phyloP scores from a whole-genome alignment of 2,797 vertebrate genomes.

The Ciconia nigra region DNA sequence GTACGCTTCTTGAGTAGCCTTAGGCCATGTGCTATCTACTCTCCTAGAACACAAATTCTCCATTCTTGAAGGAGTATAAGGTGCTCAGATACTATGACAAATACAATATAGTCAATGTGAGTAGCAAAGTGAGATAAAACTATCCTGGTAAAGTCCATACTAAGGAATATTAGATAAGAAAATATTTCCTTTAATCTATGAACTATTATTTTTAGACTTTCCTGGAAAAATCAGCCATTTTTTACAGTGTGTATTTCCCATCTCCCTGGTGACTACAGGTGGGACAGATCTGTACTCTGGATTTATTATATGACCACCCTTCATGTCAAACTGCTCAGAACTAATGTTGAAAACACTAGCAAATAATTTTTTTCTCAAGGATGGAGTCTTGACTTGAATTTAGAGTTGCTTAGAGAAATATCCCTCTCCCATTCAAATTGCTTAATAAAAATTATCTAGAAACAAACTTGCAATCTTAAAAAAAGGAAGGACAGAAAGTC shows the following conservation, averaged over 20 bases:
- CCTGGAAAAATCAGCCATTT: not conserved
- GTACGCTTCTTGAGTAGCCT: not conserved
- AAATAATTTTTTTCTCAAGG: not conserved
- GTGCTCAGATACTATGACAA: not conserved
- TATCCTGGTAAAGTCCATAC: not conserved
- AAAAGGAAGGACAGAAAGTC: not conserved
- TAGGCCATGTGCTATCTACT: too few species aligned
- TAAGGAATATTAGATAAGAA: not conserved
- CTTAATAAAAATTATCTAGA: not conserved
- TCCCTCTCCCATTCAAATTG: not conserved
- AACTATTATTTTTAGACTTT: not conserved
- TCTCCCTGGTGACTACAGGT: not conserved
- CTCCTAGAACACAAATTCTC: not conserved
- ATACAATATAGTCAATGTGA: not conserved
- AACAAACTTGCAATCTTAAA: not conserved
- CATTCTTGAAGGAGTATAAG: not conserved
- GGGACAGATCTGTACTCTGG: not conserved
- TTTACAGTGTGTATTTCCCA: not conserved
- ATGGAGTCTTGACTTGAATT: not conserved
- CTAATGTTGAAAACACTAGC: not conserved
- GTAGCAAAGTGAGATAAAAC: not conserved
- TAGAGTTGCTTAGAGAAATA: not conserved
- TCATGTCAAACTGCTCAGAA: not conserved
- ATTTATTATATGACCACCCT: not conserved
- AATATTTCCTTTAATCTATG: not conserved